Conservation (phyloP, 2,113 vertebrate species). For the Python bivittatus region DNA sequence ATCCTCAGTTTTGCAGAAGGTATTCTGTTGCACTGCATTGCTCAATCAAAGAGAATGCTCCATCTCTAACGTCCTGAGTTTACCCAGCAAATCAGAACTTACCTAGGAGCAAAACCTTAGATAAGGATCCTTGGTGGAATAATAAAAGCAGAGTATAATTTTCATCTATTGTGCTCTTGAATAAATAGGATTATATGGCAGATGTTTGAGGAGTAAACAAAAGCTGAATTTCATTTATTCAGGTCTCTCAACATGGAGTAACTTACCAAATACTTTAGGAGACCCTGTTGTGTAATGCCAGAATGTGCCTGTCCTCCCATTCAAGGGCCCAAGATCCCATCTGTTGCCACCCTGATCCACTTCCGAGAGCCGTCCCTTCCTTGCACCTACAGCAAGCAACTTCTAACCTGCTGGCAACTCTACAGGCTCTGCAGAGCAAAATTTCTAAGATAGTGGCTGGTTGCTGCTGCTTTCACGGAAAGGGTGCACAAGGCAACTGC, state of each 20-base stretch:
- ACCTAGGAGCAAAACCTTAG: background rate
- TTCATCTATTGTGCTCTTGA: background rate
- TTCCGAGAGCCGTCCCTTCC: background rate
- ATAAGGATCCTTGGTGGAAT: background rate
- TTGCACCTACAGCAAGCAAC: background rate
- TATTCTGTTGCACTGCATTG: background rate
- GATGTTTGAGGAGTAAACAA: background rate
- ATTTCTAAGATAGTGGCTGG: background rate
- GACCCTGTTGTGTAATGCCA: background rate
- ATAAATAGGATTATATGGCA: background rate
- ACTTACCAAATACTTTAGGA: background rate
- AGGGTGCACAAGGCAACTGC: background rate
- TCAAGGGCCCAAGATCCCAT: background rate
- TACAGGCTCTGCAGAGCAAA: background rate
- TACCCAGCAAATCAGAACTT: background rate
- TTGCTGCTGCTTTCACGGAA: background rate
- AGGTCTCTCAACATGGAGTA: background rate
- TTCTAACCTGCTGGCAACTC: background rate
- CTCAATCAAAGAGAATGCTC: background rate
- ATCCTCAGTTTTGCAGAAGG: background rate
- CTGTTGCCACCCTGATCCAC: background rate
- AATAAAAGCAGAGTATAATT: background rate
- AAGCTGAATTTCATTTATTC: background rate
- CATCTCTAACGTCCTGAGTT: background rate
- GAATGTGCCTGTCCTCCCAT: background rate